A percentile compares a stretch with the other conserved stretches of the same genome.
Conservation (phyloP, 2,797 vertebrate species). For the Enoplosus armatus region DNA sequence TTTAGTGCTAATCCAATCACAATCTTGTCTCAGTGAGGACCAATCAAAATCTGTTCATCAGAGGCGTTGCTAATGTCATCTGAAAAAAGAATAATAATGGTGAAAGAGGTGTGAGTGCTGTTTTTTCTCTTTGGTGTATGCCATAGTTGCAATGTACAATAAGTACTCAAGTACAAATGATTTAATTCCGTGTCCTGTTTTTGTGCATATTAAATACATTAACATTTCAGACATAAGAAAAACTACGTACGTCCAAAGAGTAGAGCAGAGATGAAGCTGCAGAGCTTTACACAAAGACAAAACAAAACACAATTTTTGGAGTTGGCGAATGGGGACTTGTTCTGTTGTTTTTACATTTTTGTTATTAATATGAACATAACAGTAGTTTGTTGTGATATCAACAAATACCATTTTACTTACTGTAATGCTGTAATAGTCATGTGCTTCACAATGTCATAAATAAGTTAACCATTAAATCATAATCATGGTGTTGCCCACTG, state of each 20-base stretch:
- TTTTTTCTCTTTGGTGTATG: not conserved
- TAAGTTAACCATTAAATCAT: not conserved
- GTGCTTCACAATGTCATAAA: not conserved
- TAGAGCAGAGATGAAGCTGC: not conserved
- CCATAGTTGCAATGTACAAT: not conserved
- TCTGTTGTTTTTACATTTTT: too few relatives aligned
- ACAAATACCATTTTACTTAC: not conserved
- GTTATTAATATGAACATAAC: not conserved
- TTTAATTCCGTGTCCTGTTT: not conserved
- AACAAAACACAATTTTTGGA: not conserved
- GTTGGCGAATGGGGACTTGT: too few relatives aligned
- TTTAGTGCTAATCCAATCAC: slow-evolving; percentile 10
- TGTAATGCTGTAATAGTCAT: not conserved
- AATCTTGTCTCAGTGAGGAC: not conserved
- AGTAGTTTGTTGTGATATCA: not conserved
- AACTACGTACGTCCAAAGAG: too few relatives aligned
- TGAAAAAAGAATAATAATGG: not conserved
- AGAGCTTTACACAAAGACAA: not conserved
- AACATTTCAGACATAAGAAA: not conserved
- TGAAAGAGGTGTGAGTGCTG: not conserved
- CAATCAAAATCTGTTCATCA: not conserved
- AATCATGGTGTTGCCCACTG: not conserved
- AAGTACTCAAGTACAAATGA: not conserved
- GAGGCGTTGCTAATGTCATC: not conserved
- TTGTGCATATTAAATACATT: not conserved